Base-by-base conservation (phyloP, 2,113 vertebrate genomes). In the Ivindomyrus marchei region DNA sequence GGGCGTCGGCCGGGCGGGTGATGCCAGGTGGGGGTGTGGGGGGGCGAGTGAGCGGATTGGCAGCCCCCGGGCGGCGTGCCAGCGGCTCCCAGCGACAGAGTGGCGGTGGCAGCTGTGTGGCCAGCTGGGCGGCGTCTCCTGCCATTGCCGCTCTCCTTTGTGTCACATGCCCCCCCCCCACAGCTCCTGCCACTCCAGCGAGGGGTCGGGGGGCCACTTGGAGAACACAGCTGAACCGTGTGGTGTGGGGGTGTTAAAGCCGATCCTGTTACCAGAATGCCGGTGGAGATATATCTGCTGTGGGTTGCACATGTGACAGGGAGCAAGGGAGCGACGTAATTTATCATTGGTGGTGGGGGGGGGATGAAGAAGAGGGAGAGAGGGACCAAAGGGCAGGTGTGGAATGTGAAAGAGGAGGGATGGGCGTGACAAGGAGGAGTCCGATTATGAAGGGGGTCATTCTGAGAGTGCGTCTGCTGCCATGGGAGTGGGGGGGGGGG, bases 381-480 rank as follows among this genome's bases (percentile, higher is more conserved):
- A 39, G 31, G 47, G 85, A 56, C 47, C 50, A 87, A 52, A 87
- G 85, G 85, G 49, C 49, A 49, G 50, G 85, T 31, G 31, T 39
- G 85, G 85, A 53, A 87, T 87, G 85, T 87, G 50, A 36, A 56
- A 36, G 50, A 21, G 50, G 85, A 27, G 49, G 85, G 85, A 53
- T 4, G 27, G 19, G 27, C 6, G 31, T 87, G 47, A 87, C 50
- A 87, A 31, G 50, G 31, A 49, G 47, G 27, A 19, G 85, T 6
- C 1, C 31, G 13, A 36, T 87, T 56, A 56, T 31, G 49, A 53
- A 21, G 31, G 50, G 85, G 47, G 85, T 53, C 47, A 87, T 87
- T 39, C 49, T 87, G n/a, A 52, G 50, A 56, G 85, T 15, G 85
- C 15, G 13, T 87, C 49, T 87, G 85, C n/a, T 56, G 85, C 50